A percentile compares a stretch with the other conserved stretches of the same genome.
Evolutionary conservation across 2,797 vertebrate species (phyloP).

Genomic region (Sylvilagus floridanus): DNA sequence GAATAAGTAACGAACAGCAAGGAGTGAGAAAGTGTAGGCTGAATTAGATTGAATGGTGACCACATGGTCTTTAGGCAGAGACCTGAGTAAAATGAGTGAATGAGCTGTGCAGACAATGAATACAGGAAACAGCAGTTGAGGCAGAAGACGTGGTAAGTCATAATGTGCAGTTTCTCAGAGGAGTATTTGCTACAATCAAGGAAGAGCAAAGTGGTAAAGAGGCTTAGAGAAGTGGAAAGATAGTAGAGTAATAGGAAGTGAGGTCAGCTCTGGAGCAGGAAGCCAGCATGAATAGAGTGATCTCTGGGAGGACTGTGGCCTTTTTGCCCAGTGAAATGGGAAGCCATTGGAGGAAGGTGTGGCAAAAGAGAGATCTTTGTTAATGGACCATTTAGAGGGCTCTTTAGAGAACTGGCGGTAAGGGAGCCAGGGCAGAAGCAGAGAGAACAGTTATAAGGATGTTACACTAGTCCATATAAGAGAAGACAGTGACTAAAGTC

Average conservation of each 20-base stretch:
- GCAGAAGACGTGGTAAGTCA: neutral
- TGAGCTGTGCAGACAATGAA: neutral
- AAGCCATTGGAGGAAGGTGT: no score
- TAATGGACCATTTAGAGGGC: neutral
- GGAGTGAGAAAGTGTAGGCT: neutral
- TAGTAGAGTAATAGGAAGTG: neutral
- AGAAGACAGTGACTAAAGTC: neutral
- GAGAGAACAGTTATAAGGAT: neutral
- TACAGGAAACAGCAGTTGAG: neutral
- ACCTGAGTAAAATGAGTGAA: neutral
- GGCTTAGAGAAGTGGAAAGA: neutral
- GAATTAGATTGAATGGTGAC: neutral
- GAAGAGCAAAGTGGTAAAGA: neutral
- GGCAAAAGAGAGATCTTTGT: no score
- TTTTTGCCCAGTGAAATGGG: neutral
- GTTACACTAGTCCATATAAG: neutral
- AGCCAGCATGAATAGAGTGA: neutral
- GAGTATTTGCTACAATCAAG: neutral
- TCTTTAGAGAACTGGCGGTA: neutral
- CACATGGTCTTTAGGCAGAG: neutral
- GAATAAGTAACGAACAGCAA: neutral
- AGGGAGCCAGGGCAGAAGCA: neutral
- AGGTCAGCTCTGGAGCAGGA: neutral
- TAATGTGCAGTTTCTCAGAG: neutral
- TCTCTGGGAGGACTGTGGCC: neutral